Evolutionary conservation across 2,888 invertebrate genomes (phyloP).

Genomic region (Salticus scenicus): DNA sequence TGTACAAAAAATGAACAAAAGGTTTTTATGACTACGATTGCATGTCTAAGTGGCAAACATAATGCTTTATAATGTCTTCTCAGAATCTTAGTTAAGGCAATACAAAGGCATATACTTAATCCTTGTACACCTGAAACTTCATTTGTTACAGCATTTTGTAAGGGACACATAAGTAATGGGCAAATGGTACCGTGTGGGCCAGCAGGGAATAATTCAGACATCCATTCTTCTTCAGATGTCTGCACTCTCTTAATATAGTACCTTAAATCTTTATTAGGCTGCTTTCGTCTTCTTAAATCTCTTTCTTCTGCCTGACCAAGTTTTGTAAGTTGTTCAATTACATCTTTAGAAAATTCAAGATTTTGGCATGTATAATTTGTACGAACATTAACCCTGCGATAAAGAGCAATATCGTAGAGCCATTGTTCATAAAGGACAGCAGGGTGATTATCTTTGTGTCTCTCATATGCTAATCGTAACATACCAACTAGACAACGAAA

Average conservation of each 20-base stretch:
- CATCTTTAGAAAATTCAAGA: slow-evolving; percentile 20
- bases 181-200: slow-evolving; percentile 34
- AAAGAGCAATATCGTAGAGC: slow-evolving; percentile 64
- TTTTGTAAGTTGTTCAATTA: slow-evolving; percentile 18
- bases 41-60: not conserved
- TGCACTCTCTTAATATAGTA: slow-evolving; percentile 46
- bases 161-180: slow-evolving; percentile 55
- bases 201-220: slow-evolving; percentile 40
- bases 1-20: slow-evolving; percentile 19
- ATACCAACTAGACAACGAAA: slow-evolving; percentile 50
- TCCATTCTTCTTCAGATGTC: not conserved
- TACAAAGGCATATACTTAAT: slow-evolving; percentile 18
- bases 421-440: slow-evolving; percentile 53
- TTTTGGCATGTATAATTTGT: not conserved
- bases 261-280: slow-evolving; percentile 44
- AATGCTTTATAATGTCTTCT: slow-evolving; percentile 5
- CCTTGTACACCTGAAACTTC: slow-evolving; percentile 40
- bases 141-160: not conserved
- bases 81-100: slow-evolving; percentile 21
- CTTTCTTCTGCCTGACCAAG: slow-evolving; percentile 59
- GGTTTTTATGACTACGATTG: slow-evolving; percentile 21
- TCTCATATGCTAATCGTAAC: slow-evolving; percentile 34
- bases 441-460: slow-evolving; percentile 39
- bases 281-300: slow-evolving; percentile 52
- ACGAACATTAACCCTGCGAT: slow-evolving; percentile 15